Evolutionary conservation across 1,140 invertebrate genomes (phyloP), one percentile per base, ranked within the genome.

Genomic region (Cyphomyrmex costatus): DNA sequence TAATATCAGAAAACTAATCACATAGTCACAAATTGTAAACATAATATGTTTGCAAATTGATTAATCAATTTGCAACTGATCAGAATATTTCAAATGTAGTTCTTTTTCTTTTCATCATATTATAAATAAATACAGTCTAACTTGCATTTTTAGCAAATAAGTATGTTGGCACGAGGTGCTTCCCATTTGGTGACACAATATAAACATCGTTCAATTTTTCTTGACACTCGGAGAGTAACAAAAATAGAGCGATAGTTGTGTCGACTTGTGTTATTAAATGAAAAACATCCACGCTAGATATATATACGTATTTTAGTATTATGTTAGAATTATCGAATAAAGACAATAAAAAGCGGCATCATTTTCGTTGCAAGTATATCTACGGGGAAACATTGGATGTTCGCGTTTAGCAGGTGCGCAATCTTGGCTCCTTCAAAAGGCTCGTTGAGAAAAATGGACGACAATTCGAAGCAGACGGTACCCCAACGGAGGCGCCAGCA

Each of bases 401-500:
- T 70, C 30, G 61, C 76, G 74, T 86, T 89, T 89, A 89, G 80
- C 88, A 58, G 79, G 70, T 74, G 63, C 76, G 56, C 61, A 10
- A n/a, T 14, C n/a, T 21, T 24, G 12, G 30, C n/a, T 16, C 70
- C 68, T 60, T 82, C 49, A 24, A 2, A 19, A 42, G 53, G 74
- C 27, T 82, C 16, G 21, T 10, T 51, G 46, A 71, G 77, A 86
- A 66, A 76, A 90, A 91, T 88, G 80, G 83, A 60, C 79, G 80
- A 86, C 78, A 61, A 86, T 88, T 82, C 86, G 58, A 79, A 68
- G 63, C 51, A 71, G 87, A 86, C 58, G 78, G 73, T 61, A 84
- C 42, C 21, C 58, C 24, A 66, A 66, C 84, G 78, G 87, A 91
- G 88, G 88, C 88, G 85, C 91, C 86, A 88, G 90, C 89, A 90